Evolutionary conservation across 2,797 vertebrate species (phyloP).

Genomic region (Enteromius fasciolatus): DNA sequence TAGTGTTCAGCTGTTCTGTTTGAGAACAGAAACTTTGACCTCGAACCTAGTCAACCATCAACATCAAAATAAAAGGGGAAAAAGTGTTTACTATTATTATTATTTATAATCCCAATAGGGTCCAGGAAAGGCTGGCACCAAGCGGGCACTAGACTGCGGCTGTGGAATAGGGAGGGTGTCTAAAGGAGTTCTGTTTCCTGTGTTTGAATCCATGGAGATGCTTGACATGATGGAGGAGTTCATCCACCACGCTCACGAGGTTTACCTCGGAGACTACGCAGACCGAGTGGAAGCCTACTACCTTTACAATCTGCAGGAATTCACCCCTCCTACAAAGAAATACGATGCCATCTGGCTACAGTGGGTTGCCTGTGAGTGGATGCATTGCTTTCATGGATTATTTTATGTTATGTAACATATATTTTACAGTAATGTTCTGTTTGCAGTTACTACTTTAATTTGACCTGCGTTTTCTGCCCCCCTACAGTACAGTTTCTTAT

Average conservation of each 20-base stretch:
- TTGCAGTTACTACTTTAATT: not conserved
- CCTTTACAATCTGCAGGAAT: slow-evolving; percentile 90
- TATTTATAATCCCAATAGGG: slow-evolving; percentile 73
- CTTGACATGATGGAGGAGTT: slow-evolving; percentile 96
- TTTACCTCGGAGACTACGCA: slow-evolving; percentile 83
- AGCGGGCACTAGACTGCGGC: slow-evolving; percentile 89
- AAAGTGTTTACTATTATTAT: not conserved
- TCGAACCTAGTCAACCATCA: not conserved
- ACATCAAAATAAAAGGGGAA: not conserved
- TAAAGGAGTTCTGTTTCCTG: slow-evolving; percentile 89
- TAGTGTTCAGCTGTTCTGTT: slow-evolving; percentile 16
- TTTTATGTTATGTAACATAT: not conserved
- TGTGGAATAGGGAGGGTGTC: slow-evolving; percentile 91
- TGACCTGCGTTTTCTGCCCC: slow-evolving; percentile 21
- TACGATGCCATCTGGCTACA: slow-evolving; percentile 98
- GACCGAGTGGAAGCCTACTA: slow-evolving; percentile 88
- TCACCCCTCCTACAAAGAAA: slow-evolving; percentile 80
- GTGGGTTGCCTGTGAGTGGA: slow-evolving; percentile 92
- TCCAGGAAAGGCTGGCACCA: slow-evolving; percentile 85
- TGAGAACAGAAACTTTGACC: not conserved
- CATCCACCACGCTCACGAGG: slow-evolving; percentile 87
- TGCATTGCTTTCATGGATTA: not conserved
- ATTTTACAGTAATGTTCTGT: not conserved
- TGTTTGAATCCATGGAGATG: slow-evolving; percentile 89
- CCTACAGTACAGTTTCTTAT: slow-evolving; percentile 31